phyloP scores from a whole-genome alignment of 2,113 vertebrate genomes.

The Henicopernis longicauda region DNA sequence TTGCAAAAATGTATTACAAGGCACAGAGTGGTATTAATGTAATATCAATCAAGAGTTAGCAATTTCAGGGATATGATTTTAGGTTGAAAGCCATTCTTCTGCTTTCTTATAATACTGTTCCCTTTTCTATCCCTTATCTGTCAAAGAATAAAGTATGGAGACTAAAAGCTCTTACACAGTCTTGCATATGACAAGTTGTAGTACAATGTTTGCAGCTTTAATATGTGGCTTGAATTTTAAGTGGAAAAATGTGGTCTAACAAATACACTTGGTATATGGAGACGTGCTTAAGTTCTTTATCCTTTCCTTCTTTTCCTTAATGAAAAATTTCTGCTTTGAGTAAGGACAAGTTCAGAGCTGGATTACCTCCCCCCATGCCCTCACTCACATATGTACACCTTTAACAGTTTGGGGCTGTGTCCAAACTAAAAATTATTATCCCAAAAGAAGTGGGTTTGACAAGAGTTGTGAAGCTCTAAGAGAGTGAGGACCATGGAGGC shows the following conservation, averaged over 20 bases:
- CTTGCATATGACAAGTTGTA: background rate
- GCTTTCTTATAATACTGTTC: background rate
- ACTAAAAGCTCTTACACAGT: background rate
- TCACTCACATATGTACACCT: background rate
- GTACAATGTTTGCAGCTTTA: background rate
- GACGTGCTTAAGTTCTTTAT: background rate
- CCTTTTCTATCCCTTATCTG: background rate
- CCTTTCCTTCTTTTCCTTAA: background rate
- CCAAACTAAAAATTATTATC: background rate
- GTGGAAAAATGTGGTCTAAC: background rate
- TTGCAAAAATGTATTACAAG: background rate
- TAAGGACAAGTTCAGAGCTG: background rate
- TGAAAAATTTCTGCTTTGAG: background rate
- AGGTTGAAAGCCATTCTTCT: background rate
- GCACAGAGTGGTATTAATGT: background rate
- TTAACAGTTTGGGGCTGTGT: background rate
- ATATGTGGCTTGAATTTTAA: constrained; percentile 4
- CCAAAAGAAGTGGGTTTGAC: background rate
- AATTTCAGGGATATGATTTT: background rate
- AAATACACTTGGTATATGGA: background rate
- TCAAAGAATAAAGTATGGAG: background rate
- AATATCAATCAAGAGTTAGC: background rate
- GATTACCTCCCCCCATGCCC: background rate
- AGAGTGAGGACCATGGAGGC: background rate
- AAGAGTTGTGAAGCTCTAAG: background rate